Evolutionary conservation across 2,888 invertebrate genomes (phyloP).

Genomic region (Lacanobia oleracea): DNA sequence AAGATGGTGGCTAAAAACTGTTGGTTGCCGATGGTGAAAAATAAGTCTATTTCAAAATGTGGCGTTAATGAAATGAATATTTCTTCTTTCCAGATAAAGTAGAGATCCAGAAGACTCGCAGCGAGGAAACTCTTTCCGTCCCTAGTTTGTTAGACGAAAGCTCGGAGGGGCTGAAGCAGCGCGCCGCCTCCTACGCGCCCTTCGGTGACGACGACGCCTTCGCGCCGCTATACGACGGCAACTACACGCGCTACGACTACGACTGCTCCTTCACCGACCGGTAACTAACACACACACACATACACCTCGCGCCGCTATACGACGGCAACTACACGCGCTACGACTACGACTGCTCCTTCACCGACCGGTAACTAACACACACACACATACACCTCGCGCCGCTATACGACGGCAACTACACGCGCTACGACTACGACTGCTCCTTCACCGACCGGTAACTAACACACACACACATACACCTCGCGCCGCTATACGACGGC

Average conservation of each 20-base stretch:
- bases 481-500: no score
- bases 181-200: conserved; percentile 67
- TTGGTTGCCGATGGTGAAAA: no score
- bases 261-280: conserved; percentile 80
- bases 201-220: conserved; percentile 75
- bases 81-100: conserved; percentile 67
- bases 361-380: no score
- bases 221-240: conserved; percentile 77
- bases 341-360: no score
- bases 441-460: no score
- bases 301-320: not conserved
- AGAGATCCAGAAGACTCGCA: conserved; percentile 86
- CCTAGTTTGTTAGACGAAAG: conserved; percentile 78
- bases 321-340: no score
- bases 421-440: no score
- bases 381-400: no score
- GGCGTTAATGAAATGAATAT: not conserved
- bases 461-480: no score
- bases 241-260: conserved; percentile 80
- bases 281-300: conserved; percentile 2
- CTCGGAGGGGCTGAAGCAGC: conserved; percentile 59
- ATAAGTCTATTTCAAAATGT: not conserved
- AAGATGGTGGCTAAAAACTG: no score
- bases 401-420: no score
- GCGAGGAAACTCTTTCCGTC: conserved; percentile 84